Base-by-base conservation (phyloP, 2,113 vertebrate genomes). In the Brachypteracias leptosomus region DNA sequence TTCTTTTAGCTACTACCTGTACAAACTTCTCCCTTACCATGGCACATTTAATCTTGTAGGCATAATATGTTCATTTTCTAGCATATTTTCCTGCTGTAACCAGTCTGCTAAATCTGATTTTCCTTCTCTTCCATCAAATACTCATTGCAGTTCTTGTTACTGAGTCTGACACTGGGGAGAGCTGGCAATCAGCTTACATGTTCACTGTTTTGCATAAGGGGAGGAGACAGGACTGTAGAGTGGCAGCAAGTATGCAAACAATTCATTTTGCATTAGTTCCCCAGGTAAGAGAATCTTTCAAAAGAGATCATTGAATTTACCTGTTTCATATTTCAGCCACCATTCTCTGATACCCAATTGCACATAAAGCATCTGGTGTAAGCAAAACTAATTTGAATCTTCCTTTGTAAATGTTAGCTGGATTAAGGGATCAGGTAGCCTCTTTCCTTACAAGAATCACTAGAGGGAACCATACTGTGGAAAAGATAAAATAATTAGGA, bases 361-460 rank as follows among this genome's bases (percentile, higher is more conserved):
- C 97, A 97, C 94, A 97, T 97, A 96, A 98, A 98, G 97, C 97
- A 98, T 98, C 98, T 98, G 98, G 95, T 97, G 96, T 97, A 97
- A 98, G 93, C 96, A 98, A 98, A 98, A 97, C 96, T 98, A 98
- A 98, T 98, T 98, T 98, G 96, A 96, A 96, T 97, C 97, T 98
- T 97, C 98, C 96, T 98, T 97, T 97, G 93, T 96, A 97, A 98
- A 98, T 98, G 97, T 96, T 98, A 98, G 95, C 93, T 88, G 98
- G 98, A 98, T 98, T 98, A 98, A 98, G 96, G 97, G 98, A 98
- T 98, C 98, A 97, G 97, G 96, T 98, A 98, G 85, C 97, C 95
- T 97, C 94, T 98, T 98, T 98, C 96, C 95, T 97, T 97, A 96
- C 93, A 98, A 97, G 98, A 98, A 97, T 98, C 98, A 97, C 97